Evolutionary conservation across 1,140 invertebrate species (phyloP), one percentile per base, ranked within the genome.

Genomic region (Maconellicoccus hirsutus): DNA sequence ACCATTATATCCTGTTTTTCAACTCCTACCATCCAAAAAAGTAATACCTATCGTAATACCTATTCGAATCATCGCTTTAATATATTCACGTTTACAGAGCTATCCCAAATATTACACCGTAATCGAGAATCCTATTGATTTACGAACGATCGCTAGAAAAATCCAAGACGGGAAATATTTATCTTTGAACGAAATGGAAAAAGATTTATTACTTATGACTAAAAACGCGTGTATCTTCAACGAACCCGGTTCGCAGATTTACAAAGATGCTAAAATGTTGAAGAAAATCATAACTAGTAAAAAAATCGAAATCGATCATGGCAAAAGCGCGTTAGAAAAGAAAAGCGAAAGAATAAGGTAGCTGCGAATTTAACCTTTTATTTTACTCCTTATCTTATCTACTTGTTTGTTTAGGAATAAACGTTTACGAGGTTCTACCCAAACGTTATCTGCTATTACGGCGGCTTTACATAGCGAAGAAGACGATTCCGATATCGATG

Each of bases 71-170:
- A 26, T 59, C 19, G 16, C 59, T 61, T n/a, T 59, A 70, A 70
- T 72, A 39, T n/a, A 69, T 73, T 75, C 59, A n/a, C n/a, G 70
- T 76, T 75, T 80, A 21, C 76, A 89, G 85, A 86, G 88, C 66
- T 98, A 98, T 81, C 96, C 96, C 0, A 93, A 97, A 76, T 99
- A 99, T 80, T 99, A 96, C 78, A 89, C 93, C 76, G 87, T 98
- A 0, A 98, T 98, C 73, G 91, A 95, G 71, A 88, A 90, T 75
- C 97, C 97, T 0, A 94, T 99, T 74, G 97, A 99, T 81, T 82
- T 99, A 75, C 92, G 92, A 79, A 90, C 87, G 73, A 95, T 99
- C 73, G 94, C 93, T 0, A 85, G 85, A 27, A 96, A 93, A 80
- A 94, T 98, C 70, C 93, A 96, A 82, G 86, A 86, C 73, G 87